A percentile compares a stretch with the other conserved stretches of the same genome.
phyloP scores from a whole-genome alignment of 2,113 vertebrate species.

The Piprites chloris region DNA sequence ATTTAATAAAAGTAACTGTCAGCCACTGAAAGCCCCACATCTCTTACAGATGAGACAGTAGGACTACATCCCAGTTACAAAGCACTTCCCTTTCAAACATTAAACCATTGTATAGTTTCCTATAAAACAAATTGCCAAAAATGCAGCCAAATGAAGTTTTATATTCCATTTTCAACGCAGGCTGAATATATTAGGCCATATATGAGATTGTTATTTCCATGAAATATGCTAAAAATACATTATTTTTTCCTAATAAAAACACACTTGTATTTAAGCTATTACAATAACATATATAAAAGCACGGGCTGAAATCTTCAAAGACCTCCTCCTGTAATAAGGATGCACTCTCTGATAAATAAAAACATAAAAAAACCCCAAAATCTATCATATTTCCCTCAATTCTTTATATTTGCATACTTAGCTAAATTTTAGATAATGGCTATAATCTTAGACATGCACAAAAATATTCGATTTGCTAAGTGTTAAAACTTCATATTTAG shows the following conservation, averaged over 20 bases:
- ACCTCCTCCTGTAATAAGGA: neutral
- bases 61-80: neutral
- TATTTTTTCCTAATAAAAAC: neutral
- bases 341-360: neutral
- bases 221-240: neutral
- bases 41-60: neutral
- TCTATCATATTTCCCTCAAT: neutral
- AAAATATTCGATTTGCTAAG: neutral
- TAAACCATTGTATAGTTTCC: neutral
- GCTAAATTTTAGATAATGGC: neutral
- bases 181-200: neutral
- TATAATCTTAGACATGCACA: neutral
- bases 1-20: neutral
- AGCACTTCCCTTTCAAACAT: neutral
- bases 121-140: neutral
- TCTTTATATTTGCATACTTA: neutral
- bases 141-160: neutral
- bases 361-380: neutral
- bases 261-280: neutral
- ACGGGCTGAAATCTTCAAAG: neutral
- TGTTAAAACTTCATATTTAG: neutral
- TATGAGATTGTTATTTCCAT: neutral
- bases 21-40: neutral
- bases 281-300: neutral
- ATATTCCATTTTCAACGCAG: neutral